Base-by-base conservation (phyloP, 1,140 invertebrate species). In the Venustaconcha ellipsiformis region DNA sequence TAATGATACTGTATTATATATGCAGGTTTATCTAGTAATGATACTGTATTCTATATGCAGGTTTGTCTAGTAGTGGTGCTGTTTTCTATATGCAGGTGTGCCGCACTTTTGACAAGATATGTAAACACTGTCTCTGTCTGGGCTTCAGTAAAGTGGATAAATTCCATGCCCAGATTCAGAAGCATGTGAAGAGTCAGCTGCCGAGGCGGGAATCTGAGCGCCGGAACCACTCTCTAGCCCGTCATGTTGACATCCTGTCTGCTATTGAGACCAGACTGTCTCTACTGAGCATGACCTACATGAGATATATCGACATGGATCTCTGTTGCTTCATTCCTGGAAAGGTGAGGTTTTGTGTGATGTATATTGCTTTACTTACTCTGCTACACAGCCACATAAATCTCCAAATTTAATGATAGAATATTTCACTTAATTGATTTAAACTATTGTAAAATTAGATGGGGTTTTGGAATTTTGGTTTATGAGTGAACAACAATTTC, bases 321-420 rank as follows among this genome's bases (percentile, higher is more conserved):
- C 87, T 96, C 11, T 96, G 96, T 84, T 97, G 96, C 86, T 98
- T 98, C 85, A 97, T 97, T 84, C 96, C 96, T 18, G 96, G 96
- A 75, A 96, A 96, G 92, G 95, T 92, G 66, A 63, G 67, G 48
- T 63, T 30, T 62, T 58, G 8, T 73, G n/a, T 18, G 48, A 55
- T 37, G 37, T 70, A 15, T 14, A 15, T 2, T 60, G 26, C 58
- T 62, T 12, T 8, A 8, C 18, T 62, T n/a, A 62, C 23, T 12
- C 59, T n/a, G 59, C 18, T n/a, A n/a, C 18, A n/a, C 37, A 48
- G 37, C 37, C 37, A 48, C 6, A 48, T 48, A 48, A 48, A 48
- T 48, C 37, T 48, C 37, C 37, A 48, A 11, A 48, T 48, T 48
- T 48, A 48, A 48, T 48, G 37, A 48, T 11, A 48, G 6, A 48